Base-by-base conservation (phyloP, 1,140 invertebrate genomes). In the Rhyzopertha dominica region DNA sequence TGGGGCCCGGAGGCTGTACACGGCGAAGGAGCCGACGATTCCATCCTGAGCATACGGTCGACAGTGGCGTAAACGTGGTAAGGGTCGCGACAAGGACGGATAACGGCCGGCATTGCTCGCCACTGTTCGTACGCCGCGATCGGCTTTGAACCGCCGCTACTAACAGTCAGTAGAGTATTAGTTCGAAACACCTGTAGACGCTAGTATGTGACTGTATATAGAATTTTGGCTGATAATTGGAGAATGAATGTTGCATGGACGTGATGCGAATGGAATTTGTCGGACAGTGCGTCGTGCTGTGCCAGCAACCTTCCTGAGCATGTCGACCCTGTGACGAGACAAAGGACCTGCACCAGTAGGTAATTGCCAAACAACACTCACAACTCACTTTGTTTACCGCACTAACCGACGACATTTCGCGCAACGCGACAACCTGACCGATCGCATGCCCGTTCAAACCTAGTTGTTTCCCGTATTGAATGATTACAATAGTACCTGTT, bases 81-180 rank as follows among this genome's bases (percentile, higher is more conserved):
- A 40, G n/a, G 25, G 23, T 40, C 12, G 16, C 36, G 40, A 43
- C 35, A 40, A 56, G 40, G 49, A 44, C 43, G 41, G 47, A 36
- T 51, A 41, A 29, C 12, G n/a, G 14, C 40, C n/a, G n/a, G n/a
- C n/a, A n/a, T n/a, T n/a, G 47, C 51, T 53, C 43, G 47, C 7
- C 43, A 47, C 38, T 32, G 56, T 38, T 43, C 40, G 51, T 47
- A 53, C 58, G 56, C 51, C 58, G 53, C 54, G 56, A 61, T 61
- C 55, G 43, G 56, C 54, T 59, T 58, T 55, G 51, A 60, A 45
- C 47, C 43, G 52, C 54, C 53, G 57, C 59, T 58, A 60, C 60
- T 57, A 63, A 64, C 63, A 62, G 58, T 65, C 60, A 65, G 63
- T 65, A 65, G 61, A 65, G 63, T 62, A 65, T 64, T 65, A 65